Conservation (phyloP, 2,113 vertebrate species). For the Amphiprion ocellaris region DNA sequence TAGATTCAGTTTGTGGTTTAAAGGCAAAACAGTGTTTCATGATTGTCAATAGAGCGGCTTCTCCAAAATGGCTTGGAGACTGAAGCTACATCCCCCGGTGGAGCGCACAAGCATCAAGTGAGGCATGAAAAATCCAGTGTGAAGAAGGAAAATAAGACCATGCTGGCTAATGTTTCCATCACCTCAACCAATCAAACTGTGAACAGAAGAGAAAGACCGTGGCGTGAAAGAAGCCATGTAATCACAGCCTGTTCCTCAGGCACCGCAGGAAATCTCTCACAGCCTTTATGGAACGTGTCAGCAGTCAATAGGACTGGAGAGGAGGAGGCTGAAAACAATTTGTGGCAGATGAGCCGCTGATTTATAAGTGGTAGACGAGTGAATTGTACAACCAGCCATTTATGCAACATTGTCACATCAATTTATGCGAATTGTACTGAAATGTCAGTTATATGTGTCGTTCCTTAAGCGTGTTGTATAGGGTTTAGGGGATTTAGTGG, state of each 20-base stretch:
- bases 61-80: slow-evolving; percentile 15
- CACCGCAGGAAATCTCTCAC: slow-evolving; percentile 45
- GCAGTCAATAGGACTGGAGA: slow-evolving; percentile 36
- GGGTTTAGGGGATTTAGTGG: too few species aligned
- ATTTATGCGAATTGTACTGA: too few species aligned
- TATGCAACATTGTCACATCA: not conserved
- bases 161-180: slow-evolving; percentile 57
- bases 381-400: not conserved
- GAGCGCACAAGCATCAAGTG: slow-evolving; percentile 3
- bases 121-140: slow-evolving; percentile 38
- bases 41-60: not conserved
- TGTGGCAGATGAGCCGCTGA: slow-evolving; percentile 31
- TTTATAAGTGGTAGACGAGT: not conserved
- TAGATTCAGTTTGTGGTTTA: slow-evolving; percentile 12
- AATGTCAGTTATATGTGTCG: too few species aligned
- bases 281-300: slow-evolving; percentile 67
- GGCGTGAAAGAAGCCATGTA: slow-evolving; percentile 58
- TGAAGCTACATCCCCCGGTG: slow-evolving; percentile 13
- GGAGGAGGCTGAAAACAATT: slow-evolving; percentile 46
- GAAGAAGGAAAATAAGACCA: slow-evolving; percentile 34
- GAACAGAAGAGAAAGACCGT: slow-evolving; percentile 31
- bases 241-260: slow-evolving; percentile 63
- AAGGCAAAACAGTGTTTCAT: slow-evolving; percentile 9
- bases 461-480: too few species aligned
- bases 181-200: slow-evolving; percentile 47